Evolutionary conservation across 2,113 vertebrate species (phyloP), one percentile per base, ranked within the genome.

Genomic region (Myrmophylax atrothorax): DNA sequence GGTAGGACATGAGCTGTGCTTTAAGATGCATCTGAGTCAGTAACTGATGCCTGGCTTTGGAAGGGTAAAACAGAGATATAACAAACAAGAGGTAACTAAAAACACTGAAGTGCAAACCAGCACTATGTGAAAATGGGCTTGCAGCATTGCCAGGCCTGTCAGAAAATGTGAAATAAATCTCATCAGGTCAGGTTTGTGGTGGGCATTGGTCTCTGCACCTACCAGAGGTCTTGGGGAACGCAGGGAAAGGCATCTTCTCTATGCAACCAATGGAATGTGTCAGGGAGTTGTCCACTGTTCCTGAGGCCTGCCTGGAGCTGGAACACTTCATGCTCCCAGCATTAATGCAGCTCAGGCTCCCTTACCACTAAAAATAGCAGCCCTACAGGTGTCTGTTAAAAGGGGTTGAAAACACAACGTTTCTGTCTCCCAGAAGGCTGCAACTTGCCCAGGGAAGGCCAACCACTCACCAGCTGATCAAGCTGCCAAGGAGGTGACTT

Each of bases 221-320:
- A 28, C 33, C 58, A 63, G 60, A 82, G 17, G 35, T 31, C 49
- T 69, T 40, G n/a, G 7, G 58, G 46, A 82, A 44, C 9, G 23
- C 19, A 31, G 38, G 38, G 58, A 78, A 72, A 53, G 20, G 46
- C 52, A 63, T n/a, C 18, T 46, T 20, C 46, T 66, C 56, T 1
- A 0, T 20, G 28, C 25, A 62, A 40, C n/a, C 0, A 0, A 28
- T 3, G 3, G 26, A 74, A 55, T 5, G 5, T 37, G 20, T 49
- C 89, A 73, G 73, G 42, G 63, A 89, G 19, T 8, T 47, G 55
- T 63, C 64, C 6, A 8, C 14, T n/a, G 49, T 55, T 18, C 44
- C 23, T 15, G 28, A 67, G 11, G 35, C 17, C 33, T 53, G 25
- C 25, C 49, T 9, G 37, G 15, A 84, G 64, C 78, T 81, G 38